phyloP scores from a whole-genome alignment of 2,888 invertebrate species.

The Galerucella nymphaeae region DNA sequence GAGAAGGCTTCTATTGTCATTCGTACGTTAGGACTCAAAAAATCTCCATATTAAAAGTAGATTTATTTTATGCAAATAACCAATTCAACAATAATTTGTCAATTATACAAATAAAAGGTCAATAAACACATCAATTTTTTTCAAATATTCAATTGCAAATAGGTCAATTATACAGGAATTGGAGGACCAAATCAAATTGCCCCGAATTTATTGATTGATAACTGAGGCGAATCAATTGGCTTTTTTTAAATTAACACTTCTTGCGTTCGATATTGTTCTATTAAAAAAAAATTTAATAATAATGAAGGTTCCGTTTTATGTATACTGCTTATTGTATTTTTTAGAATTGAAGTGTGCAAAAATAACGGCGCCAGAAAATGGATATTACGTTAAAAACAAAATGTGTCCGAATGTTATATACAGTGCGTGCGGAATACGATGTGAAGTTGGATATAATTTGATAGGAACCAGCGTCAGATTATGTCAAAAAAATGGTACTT shows the following conservation, averaged over 20 bases:
- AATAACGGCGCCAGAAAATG: conserved; percentile 71
- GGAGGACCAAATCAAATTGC: conserved; percentile 2
- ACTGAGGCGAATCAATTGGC: not conserved
- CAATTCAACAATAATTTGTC: too few relatives aligned
- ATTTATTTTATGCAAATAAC: conserved; percentile 23
- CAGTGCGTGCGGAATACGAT: conserved; percentile 77
- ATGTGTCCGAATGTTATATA: conserved; percentile 74
- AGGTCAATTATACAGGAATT: not conserved
- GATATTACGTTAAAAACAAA: conserved; percentile 73
- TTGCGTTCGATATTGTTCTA: not conserved
- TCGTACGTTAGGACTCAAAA: too few relatives aligned
- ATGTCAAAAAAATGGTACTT: conserved; percentile 73
- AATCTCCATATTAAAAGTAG: not conserved
- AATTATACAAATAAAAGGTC: conserved; percentile 9
- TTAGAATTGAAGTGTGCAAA: conserved; percentile 71
- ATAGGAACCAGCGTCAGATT: conserved; percentile 69
- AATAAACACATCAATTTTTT: conserved; percentile 2
- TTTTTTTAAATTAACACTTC: not conserved
- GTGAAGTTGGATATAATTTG: conserved; percentile 71
- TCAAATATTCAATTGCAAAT: not conserved
- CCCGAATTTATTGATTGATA: not conserved
- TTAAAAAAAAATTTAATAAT: not conserved
- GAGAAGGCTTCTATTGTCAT: too few relatives aligned
- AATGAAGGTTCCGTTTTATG: not conserved
- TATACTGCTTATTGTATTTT: conserved; percentile 23